Evolutionary conservation across 2,888 invertebrate genomes (phyloP).

Genomic region (Teinopalpus imperialis): DNA sequence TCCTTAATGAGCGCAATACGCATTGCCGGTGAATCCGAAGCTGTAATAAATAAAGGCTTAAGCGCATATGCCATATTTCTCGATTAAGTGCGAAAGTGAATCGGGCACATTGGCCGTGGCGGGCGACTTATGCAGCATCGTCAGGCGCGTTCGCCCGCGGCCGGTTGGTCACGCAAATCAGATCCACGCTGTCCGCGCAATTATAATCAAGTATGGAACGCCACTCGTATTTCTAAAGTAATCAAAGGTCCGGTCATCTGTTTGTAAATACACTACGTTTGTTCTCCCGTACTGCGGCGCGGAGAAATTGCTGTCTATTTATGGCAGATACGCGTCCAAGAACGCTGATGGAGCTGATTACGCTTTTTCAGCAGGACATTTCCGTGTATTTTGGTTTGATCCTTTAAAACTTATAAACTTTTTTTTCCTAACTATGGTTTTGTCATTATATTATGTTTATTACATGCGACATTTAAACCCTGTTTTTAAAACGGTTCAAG

Average conservation of each 20-base stretch:
- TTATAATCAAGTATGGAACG: constrained; percentile 75
- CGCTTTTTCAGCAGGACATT: neutral
- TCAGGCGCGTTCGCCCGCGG: constrained; percentile 51
- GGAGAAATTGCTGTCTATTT: constrained; percentile 41
- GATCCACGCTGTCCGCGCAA: constrained; percentile 75
- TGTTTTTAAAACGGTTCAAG: too few relatives aligned
- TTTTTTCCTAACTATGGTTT: too few relatives aligned
- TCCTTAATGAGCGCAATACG: constrained; percentile 75
- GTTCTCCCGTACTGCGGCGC: constrained; percentile 28
- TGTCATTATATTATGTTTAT: too few relatives aligned
- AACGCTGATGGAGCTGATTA: constrained; percentile 9
- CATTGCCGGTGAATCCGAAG: constrained; percentile 71
- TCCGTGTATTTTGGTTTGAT: too few relatives aligned
- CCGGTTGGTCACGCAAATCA: constrained; percentile 78
- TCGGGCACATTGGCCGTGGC: constrained; percentile 26
- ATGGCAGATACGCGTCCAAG: constrained; percentile 29
- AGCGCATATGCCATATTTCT: constrained; percentile 79
- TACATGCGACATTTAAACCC: too few relatives aligned
- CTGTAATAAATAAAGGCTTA: constrained; percentile 76
- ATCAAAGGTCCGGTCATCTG: constrained; percentile 71
- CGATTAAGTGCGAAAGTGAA: constrained; percentile 79
- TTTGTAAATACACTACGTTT: constrained; percentile 47
- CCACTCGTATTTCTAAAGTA: constrained; percentile 77
- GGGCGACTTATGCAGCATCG: constrained; percentile 38
- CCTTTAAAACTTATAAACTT: too few relatives aligned